A percentile compares a stretch with the other conserved stretches of the same genome.
Evolutionary conservation across 2,888 invertebrate species (phyloP).

Genomic region (Ischnus inquisitorius): DNA sequence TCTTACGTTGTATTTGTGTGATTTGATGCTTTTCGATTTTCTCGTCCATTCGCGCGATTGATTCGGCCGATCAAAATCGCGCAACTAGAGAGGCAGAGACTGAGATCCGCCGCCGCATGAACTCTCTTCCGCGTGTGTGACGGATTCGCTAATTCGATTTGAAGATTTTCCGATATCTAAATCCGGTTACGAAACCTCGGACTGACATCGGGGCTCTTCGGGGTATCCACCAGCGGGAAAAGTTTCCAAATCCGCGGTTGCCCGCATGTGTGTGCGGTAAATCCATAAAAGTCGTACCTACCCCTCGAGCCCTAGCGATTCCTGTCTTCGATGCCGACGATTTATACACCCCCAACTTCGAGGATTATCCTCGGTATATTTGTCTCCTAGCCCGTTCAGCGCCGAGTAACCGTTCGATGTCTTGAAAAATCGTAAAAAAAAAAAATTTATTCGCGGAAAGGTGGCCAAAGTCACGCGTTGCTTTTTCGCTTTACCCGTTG

Average conservation of each 20-base stretch:
- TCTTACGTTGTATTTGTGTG: not conserved
- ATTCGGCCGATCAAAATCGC: constrained; percentile 2
- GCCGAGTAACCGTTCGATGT: not conserved
- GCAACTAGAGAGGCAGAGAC: not conserved
- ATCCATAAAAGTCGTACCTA: not conserved
- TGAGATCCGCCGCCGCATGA: not conserved
- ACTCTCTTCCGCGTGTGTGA: constrained; percentile 14
- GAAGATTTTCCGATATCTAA: constrained; percentile 47
- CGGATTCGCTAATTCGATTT: constrained; percentile 54
- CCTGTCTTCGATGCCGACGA: not conserved
- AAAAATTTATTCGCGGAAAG: not conserved
- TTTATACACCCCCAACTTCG: not conserved
- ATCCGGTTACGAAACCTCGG: constrained; percentile 40
- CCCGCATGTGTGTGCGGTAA: not conserved
- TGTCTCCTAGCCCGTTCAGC: not conserved
- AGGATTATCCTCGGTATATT: constrained; percentile 1
- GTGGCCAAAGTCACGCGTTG: not conserved
- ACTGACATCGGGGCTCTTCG: not conserved
- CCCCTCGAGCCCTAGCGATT: not conserved
- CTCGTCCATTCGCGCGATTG: constrained; percentile 3
- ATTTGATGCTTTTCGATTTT: not conserved
- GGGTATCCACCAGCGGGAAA: constrained; percentile 18
- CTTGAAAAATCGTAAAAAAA: not conserved
- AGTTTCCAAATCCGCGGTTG: not conserved
- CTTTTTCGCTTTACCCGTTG: not conserved